Percentiles rank a stretch among this genome's conserved stretches.
Conservation (phyloP, 2,113 vertebrate species). For the Apteryx owenii region DNA sequence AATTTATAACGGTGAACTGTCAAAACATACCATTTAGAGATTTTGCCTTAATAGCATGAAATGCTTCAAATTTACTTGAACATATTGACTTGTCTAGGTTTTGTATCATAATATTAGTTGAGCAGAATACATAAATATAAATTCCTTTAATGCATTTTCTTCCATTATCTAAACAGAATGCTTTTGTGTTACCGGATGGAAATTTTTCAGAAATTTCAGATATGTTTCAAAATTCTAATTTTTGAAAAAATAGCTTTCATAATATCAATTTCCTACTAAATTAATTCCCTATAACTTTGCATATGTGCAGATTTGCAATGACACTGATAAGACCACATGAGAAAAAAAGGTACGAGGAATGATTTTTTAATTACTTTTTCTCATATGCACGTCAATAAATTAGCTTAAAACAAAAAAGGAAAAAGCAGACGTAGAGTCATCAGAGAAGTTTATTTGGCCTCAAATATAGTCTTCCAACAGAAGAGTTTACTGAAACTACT, state of each 20-base stretch:
- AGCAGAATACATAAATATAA: neutral
- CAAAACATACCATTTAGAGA: neutral
- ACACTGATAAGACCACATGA: neutral
- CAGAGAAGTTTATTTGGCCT: no score
- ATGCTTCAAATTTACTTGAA: neutral
- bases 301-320: neutral
- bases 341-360: neutral
- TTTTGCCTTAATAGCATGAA: neutral
- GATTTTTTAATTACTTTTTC: neutral
- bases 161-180: neutral
- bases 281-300: neutral
- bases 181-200: neutral
- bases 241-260: neutral
- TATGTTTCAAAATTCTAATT: neutral
- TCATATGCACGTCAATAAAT: neutral
- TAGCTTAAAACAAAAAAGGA: neutral
- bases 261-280: neutral
- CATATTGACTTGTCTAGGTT: neutral
- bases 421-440: no score
- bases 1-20: neutral
- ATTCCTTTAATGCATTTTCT: neutral
- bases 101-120: neutral
- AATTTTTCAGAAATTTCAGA: neutral
- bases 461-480: no score
- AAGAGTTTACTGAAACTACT: no score